Percentiles rank a stretch among this genome's conserved stretches.
These are phyloP conservation scores for Polyodon spathula DNA, from an alignment of 2,113 vertebrate species.

Conservation along the genomic window DNA sequence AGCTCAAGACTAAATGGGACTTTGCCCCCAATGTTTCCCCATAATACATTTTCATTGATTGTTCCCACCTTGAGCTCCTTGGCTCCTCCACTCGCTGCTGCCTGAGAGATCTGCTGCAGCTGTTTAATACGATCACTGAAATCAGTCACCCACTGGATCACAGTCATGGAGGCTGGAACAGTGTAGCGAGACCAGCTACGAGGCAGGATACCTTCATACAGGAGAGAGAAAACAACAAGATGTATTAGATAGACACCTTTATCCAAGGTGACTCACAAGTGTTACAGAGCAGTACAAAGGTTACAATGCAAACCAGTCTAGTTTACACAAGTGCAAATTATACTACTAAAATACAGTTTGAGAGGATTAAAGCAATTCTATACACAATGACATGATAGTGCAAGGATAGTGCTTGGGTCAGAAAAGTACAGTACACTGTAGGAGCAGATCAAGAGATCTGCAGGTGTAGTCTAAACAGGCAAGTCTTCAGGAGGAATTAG, in stretches of 20 bases:
- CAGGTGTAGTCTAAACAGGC: no score
- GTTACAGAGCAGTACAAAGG: no score
- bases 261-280: neutral
- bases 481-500: no score
- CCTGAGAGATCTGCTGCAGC: conserved; percentile 90
- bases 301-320: no score
- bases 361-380: no score
- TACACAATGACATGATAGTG: no score
- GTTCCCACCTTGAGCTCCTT: conserved; percentile 97
- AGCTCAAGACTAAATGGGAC: no score
- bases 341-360: no score
- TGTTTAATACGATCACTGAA: conserved; percentile 95
- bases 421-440: no score
- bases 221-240: conserved; percentile 5
- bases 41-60: neutral
- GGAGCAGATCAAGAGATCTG: no score
- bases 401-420: no score
- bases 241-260: neutral
- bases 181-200: conserved; percentile 95
- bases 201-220: conserved; percentile 75
- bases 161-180: conserved; percentile 81
- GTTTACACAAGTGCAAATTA: neutral
- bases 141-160: conserved; percentile 96
- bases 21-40: neutral
- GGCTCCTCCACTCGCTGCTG: conserved; percentile 79